Base-by-base conservation (phyloP, 2,888 invertebrate species). In the Athalia rosae region DNA sequence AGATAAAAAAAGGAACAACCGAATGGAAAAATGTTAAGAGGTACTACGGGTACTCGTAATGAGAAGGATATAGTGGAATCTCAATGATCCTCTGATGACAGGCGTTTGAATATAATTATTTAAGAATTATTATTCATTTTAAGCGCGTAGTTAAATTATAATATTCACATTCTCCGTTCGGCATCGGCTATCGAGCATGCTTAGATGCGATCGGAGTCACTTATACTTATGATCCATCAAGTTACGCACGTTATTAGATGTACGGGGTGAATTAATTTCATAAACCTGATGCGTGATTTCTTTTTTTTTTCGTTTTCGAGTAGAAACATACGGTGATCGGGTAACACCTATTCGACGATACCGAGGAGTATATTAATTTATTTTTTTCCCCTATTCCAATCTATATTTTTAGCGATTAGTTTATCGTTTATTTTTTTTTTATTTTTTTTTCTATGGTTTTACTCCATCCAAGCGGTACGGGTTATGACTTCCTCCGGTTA, bases 21-120 rank as follows among this genome's bases (percentile, higher is more conserved):
- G 15, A 67, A 74, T 28, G 28, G 28, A 28, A 28, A 28, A 28
- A 28, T 28, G 28, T 28, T 28, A 28, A 28, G 28, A 28, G 28
- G 28, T 28, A 28, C 28, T 28, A 28, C 28, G 28, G 28, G 28
- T 28, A 74, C n/a, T 61, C 74, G 78, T 77, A 80, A 80, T 82
- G 59, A 81, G 28, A 28, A 80, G 81, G 76, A 76, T 80, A 79
- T 83, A 77, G 78, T 66, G 77, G 79, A 71, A 79, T 82, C 74
- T 80, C 83, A 83, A 84, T 79, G 84, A 82, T 81, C 81, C 81
- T 81, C 77, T 76, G 80, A 81, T 81, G 81, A 79, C 80, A 82
- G 82, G 80, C 78, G 82, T 82, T 82, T 83, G 82, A 81, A 80
- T 28, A 28, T 82, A 81, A 78, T 80, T 74, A 74, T 74, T 82